Conservation (phyloP, 2,888 invertebrate genomes). For the Lithophane socia region DNA sequence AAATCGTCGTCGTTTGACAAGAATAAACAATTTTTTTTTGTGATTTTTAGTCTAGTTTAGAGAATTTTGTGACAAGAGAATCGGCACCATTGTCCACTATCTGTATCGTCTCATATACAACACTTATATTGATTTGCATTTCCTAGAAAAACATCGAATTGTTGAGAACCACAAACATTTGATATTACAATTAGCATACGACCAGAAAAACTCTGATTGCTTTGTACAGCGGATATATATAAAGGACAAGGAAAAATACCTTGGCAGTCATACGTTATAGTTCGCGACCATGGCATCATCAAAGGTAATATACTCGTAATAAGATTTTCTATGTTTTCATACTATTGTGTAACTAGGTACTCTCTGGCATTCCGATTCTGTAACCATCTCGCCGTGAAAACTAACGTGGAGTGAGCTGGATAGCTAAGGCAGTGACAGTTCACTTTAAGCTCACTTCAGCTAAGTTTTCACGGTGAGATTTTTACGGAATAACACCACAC, state of each 20-base stretch:
- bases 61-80: too few relatives aligned
- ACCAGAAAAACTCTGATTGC: constrained; percentile 3
- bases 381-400: too few relatives aligned
- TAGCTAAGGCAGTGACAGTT: too few relatives aligned
- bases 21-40: too few relatives aligned
- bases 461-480: too few relatives aligned
- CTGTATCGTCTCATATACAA: background rate
- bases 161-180: constrained; percentile 11
- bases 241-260: constrained; percentile 28
- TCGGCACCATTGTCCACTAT: background rate
- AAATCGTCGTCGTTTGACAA: too few relatives aligned
- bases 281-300: constrained; percentile 52
- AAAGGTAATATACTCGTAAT: constrained; percentile 43
- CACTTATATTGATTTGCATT: background rate
- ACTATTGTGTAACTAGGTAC: background rate
- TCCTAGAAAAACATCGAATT: constrained; percentile 1
- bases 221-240: constrained; percentile 54
- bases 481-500: too few relatives aligned
- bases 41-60: too few relatives aligned
- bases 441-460: too few relatives aligned
- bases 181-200: constrained; percentile 11
- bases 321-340: background rate
- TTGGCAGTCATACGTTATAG: constrained; percentile 46
- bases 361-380: background rate
- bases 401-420: too few relatives aligned